Evolutionary conservation across 2,113 vertebrate genomes (phyloP), one percentile per base, ranked within the genome.

Genomic region (Scortum barcoo): DNA sequence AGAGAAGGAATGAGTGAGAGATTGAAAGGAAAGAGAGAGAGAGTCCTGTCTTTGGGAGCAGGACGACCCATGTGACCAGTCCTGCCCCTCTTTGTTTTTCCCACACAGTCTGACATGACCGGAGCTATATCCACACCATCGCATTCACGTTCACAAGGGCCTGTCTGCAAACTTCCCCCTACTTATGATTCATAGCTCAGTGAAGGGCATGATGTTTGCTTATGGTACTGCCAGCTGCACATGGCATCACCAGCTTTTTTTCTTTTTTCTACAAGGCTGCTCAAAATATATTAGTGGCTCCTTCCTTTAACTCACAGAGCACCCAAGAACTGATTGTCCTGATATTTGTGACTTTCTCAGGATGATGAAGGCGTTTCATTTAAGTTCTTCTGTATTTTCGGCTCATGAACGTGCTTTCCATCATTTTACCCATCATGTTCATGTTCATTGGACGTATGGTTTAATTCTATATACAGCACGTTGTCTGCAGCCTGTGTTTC

Each of bases 61-160:
- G 85, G 62, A 87, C 89, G 96, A 97, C 96, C 96, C 93, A 91
- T 57, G 83, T 94, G 95, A 95, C 88, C 78, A 68, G n/a, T 87
- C 85, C 94, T 93, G 88, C 87, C 94, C 93, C 90, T 94, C 93
- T 96, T 95, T 96, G 91, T 96, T 93, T 96, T 97, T 97, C 96
- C 96, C 97, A 97, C 96, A 96, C 95, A 93, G 89, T 92, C 92
- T 89, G 90, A 88, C 91, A 92, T 92, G 92, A 92, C 68, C 5
- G 4, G 92, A 89, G 80, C 94, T 92, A 88, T 90, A 95, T 91
- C 77, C 88, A 54, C 95, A 79, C 94, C 94, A 93, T 83, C 74
- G 63, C 80, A 78, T 90, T 88, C 86, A 76, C 78, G 78, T 94
- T 93, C 85, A 85, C 85, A 75, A 92, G 84, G 91, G 88, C 87